phyloP scores from a whole-genome alignment of 2,113 vertebrate genomes.

The Hyaena hyaena region DNA sequence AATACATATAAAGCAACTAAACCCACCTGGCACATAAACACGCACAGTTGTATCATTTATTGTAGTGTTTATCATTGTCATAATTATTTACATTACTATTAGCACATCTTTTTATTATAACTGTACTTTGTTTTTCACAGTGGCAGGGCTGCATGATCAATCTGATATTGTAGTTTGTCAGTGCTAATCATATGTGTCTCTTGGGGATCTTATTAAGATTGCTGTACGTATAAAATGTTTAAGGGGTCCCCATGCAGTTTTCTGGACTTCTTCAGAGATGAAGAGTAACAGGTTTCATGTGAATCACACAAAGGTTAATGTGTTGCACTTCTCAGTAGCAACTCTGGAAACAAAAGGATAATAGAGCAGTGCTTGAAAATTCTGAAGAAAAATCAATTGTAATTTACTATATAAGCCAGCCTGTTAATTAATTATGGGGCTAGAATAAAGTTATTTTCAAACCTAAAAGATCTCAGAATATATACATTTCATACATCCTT shows the following conservation, averaged over 20 bases:
- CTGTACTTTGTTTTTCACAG: background rate
- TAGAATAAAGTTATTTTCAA: conserved; percentile 41
- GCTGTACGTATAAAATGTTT: conserved; percentile 25
- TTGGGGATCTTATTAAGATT: background rate
- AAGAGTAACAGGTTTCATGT: background rate
- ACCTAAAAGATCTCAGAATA: background rate
- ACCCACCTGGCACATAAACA: background rate
- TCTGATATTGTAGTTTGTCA: background rate
- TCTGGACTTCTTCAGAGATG: background rate
- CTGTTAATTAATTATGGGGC: background rate
- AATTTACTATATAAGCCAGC: background rate
- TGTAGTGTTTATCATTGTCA: background rate
- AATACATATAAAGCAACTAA: background rate
- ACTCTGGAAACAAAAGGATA: background rate
- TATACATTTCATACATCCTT: background rate
- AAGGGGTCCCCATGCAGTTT: background rate
- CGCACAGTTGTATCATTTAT: background rate
- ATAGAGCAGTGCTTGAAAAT: background rate
- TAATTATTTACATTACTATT: background rate
- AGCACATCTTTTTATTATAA: background rate
- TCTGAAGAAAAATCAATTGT: conserved; percentile 25
- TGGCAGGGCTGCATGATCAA: background rate
- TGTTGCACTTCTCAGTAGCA: background rate
- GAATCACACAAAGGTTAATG: background rate
- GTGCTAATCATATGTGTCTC: background rate